phyloP scores from a whole-genome alignment of 2,888 invertebrate genomes.

The Pachydiplax longipennis region DNA sequence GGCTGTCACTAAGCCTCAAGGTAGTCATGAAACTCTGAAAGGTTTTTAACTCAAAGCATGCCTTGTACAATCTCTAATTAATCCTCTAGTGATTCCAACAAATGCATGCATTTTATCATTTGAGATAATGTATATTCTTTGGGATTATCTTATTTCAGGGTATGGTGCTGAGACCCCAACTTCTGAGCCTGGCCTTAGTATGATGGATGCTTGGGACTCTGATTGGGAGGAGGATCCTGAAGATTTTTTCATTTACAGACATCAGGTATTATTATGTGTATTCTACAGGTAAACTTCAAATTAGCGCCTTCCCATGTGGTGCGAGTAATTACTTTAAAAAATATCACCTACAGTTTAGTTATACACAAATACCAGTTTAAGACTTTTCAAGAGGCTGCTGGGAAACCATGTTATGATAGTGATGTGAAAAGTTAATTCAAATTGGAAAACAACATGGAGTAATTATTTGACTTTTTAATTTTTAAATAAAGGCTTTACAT shows the following conservation, averaged over 20 bases:
- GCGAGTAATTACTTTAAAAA: not conserved
- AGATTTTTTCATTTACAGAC: conserved; percentile 81
- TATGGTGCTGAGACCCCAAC: conserved; percentile 95
- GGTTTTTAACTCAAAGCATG: not conserved
- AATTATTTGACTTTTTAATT: too few relatives aligned
- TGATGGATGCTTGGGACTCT: conserved; percentile 87
- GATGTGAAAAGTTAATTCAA: too few relatives aligned
- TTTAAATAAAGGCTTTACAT: too few relatives aligned
- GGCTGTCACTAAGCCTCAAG: conserved; percentile 92
- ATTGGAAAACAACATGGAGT: too few relatives aligned
- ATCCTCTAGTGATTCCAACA: not conserved
- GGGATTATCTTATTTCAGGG: conserved; percentile 54
- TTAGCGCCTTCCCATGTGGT: not conserved
- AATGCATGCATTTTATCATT: not conserved
- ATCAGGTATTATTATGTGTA: conserved; percentile 65
- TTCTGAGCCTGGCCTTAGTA: conserved; percentile 85
- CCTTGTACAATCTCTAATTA: not conserved
- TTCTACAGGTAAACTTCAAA: not conserved
- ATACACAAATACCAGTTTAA: too few relatives aligned
- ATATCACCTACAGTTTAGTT: not conserved
- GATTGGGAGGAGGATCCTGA: conserved; percentile 90
- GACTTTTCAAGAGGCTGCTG: too few relatives aligned
- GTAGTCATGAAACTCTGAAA: conserved; percentile 55
- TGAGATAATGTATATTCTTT: not conserved
- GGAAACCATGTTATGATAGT: too few relatives aligned